Conservation (phyloP, 1,140 invertebrate species). For the Rhopalosiphum padi region DNA sequence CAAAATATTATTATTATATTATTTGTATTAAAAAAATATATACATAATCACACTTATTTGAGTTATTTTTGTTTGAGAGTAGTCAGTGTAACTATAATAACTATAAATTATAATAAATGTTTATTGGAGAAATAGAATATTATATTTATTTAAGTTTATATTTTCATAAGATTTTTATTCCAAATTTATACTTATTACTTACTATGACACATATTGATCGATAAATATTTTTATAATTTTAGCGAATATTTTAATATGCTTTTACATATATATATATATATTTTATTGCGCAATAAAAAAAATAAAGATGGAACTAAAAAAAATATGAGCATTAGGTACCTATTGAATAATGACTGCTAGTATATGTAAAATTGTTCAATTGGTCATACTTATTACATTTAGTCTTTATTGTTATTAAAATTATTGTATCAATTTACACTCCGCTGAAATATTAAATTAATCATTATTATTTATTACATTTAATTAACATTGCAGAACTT, state of each 20-base stretch:
- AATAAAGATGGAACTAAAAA: neutral
- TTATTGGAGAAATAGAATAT: neutral
- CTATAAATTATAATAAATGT: neutral
- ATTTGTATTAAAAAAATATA: neutral
- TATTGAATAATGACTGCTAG: neutral
- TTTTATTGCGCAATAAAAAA: neutral
- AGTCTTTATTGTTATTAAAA: neutral
- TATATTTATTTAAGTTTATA: neutral
- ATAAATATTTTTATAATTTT: neutral
- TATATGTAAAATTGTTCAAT: constrained; percentile 4
- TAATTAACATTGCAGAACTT: neutral
- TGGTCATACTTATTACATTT: neutral
- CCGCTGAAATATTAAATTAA: neutral
- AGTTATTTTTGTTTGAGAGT: neutral
- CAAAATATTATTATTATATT: neutral
- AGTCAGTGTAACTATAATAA: neutral
- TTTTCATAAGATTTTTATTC: neutral
- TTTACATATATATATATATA: neutral
- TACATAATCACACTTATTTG: neutral
- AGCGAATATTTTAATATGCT: neutral
- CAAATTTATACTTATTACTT: neutral
- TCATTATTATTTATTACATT: neutral
- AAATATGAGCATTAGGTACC: neutral
- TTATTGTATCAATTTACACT: constrained; percentile 1
- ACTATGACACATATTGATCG: neutral